Evolutionary conservation across 2,113 vertebrate genomes (phyloP), one percentile per base, ranked within the genome.

Genomic region (Ibidorhyncha struthersii): DNA sequence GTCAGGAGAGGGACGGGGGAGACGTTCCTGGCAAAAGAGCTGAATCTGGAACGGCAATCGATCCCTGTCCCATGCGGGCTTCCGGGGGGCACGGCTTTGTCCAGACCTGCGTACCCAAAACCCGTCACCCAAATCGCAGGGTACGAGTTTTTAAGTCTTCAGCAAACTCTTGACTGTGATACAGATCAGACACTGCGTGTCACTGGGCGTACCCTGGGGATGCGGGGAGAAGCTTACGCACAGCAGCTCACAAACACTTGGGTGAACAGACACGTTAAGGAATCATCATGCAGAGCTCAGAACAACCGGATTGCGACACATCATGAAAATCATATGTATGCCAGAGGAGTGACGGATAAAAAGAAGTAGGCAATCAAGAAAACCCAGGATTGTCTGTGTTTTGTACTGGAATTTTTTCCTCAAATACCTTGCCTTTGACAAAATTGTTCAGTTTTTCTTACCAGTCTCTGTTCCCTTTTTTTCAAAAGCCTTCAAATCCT

Each of bases 111-210:
- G 12, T 36, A 22, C 4, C 61, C 52, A n/a, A 59, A 36, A 23
- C 21, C 27, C 53, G 9, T 49, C 67, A 67, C 14, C 2, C 71
- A 77, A 65, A 69, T 7, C 59, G 19, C 43, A 59, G 10, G 19
- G 17, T 36, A 29, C 10, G 76, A 61, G 7, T 10, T 67, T 69
- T 32, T 36, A 76, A 52, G 69, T n/a, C n/a, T 36, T 52, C 27
- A 38, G 12, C 17, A 45, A 21, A 19, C 20, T 38, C 43, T 26
- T 10, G 30, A 50, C 34, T 45, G 23, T 36, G 52, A 10, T 3
- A 9, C 8, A 29, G 10, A 21, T 84, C 23, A 52, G n/a, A 56
- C 18, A n/a, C 8, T 2, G 1, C 1, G 1, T 32, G 45, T 69
- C 80, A 45, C 21, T 20, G 32, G 6, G 10, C 1, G 1, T 41